Base-by-base conservation (phyloP, 2,888 invertebrate genomes). In the Shargacucullia verbasci region DNA sequence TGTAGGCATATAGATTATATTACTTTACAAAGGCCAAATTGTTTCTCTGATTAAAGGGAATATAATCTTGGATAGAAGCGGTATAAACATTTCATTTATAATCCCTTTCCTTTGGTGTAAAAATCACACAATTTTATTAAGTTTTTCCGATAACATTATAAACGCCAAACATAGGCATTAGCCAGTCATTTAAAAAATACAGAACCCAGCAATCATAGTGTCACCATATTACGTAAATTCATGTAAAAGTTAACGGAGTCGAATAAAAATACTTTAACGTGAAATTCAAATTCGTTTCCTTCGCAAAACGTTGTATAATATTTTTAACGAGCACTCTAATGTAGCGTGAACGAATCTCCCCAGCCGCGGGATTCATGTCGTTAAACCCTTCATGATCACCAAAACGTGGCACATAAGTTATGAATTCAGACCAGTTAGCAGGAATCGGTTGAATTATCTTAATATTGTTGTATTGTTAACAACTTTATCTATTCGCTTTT, bases 321-420 rank as follows among this genome's bases (percentile, higher is more conserved):
- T 38, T 50, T 46, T 49, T 37, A 52, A 46, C 45, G 37, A 59
- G 34, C 9, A n/a, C 14, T 14, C 38, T 41, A 39, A 47, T 69
- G 38, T 63, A 47, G 15, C 39, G 15, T 54, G 31, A 56, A 59
- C 5, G 12, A 12, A 34, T 60, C 8, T 59, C 12, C 35, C 12
- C 14, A 35, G 45, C 44, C 40, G 12, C 27, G 40, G 48, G 59
- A 60, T 46, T 31, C 57, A 47, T 13, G 31, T 57, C 40, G 40
- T 50, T 44, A 43, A 52, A 38, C 15, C 49, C 29, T 7, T 9
- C 29, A 29, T 29, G 29, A 29, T 29, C 9, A 7, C 29, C 29
- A 44, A 29, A 55, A 56, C 33, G 40, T 27, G 37, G 9, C 44
- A 53, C 53, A 48, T 29, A 2, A 29, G 7, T 66, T 44, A 3